A percentile compares a stretch with the other conserved stretches of the same genome.
Conservation (phyloP, 2,888 invertebrate species). For the Keiferia lycopersicella region DNA sequence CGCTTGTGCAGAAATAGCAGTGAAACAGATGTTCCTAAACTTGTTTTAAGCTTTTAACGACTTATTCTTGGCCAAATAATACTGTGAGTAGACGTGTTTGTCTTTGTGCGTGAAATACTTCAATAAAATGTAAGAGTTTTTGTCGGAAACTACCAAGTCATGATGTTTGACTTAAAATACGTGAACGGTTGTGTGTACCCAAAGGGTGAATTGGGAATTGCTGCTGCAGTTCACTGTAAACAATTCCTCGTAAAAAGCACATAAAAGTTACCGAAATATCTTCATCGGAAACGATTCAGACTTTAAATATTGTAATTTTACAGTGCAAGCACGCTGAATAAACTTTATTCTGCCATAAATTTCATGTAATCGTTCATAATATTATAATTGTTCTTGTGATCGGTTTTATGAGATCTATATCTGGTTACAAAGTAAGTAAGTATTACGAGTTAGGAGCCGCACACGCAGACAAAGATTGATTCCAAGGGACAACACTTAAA, state of each 20-base stretch:
- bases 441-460: slow-evolving; percentile 27
- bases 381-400: neutral
- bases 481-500: slow-evolving; percentile 39
- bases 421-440: slow-evolving; percentile 29
- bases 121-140: neutral
- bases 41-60: slow-evolving; percentile 1
- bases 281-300: neutral
- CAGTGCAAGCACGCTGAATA: neutral
- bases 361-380: slow-evolving; percentile 11
- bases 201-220: too few relatives aligned
- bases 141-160: too few relatives aligned
- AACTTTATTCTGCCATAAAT: slow-evolving; percentile 19
- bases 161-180: too few relatives aligned
- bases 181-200: too few relatives aligned
- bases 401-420: slow-evolving; percentile 21
- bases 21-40: slow-evolving; percentile 1
- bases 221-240: neutral
- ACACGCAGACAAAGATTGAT: slow-evolving; percentile 34
- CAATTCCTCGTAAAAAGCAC: neutral
- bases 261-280: neutral
- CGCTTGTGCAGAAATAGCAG: slow-evolving; percentile 10
- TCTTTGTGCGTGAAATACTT: neutral
- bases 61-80: slow-evolving; percentile 6
- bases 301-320: slow-evolving; percentile 5
- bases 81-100: slow-evolving; percentile 4